Evolutionary conservation across 2,113 vertebrate genomes (phyloP).

Genomic region (Vimba vimba): DNA sequence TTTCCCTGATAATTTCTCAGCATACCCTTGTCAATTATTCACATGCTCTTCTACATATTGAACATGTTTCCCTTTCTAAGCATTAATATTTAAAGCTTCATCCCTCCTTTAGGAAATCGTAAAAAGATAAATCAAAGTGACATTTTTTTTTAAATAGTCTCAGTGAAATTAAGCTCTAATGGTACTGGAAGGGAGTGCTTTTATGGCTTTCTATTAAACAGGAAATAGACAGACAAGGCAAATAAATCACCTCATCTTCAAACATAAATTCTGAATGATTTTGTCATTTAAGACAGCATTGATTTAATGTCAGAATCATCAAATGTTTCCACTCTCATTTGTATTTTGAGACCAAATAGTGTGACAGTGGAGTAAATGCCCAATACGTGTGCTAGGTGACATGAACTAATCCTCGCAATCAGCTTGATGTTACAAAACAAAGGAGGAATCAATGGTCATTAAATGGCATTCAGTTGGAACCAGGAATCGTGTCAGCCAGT

Average conservation of each 20-base stretch:
- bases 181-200: conserved; percentile 31
- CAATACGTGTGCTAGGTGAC: conserved; percentile 16
- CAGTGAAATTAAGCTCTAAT: conserved; percentile 52
- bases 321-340: neutral
- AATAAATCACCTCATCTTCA: neutral
- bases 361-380: conserved; percentile 25
- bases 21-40: conserved; percentile 72
- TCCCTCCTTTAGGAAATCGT: conserved; percentile 64
- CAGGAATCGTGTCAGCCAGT: conserved; percentile 4
- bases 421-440: conserved; percentile 42
- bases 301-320: conserved; percentile 6
- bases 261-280: neutral
- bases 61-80: conserved; percentile 76
- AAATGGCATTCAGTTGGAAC: conserved; percentile 51
- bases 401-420: conserved; percentile 41
- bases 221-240: neutral
- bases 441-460: conserved; percentile 49
- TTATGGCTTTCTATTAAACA: conserved; percentile 26
- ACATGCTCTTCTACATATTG: conserved; percentile 73
- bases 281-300: conserved; percentile 4
- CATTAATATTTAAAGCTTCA: conserved; percentile 71
- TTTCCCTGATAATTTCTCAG: conserved; percentile 65
- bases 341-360: neutral
- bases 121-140: conserved; percentile 71
- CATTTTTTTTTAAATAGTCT: conserved; percentile 54